Evolutionary conservation across 1,140 invertebrate species (phyloP).

Genomic region (Zeugodacus cucurbitae): DNA sequence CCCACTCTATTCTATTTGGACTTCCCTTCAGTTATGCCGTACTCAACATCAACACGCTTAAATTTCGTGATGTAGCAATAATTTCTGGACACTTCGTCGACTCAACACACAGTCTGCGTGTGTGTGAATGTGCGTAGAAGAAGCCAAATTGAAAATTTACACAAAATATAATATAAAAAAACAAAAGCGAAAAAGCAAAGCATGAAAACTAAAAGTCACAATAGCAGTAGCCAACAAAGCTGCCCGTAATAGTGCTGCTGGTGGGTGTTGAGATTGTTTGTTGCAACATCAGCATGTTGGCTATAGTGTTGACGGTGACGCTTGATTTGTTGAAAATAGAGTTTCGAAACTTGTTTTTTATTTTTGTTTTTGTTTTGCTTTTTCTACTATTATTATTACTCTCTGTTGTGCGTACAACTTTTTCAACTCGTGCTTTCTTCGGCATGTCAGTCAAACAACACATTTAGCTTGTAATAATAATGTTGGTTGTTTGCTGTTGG

Average conservation of each 20-base stretch:
- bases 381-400: not conserved
- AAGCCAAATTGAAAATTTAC: too few species aligned
- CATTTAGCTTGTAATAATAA: not conserved
- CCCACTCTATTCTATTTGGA: not conserved
- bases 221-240: not conserved
- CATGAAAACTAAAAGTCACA: not conserved
- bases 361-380: not conserved
- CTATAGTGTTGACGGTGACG: not conserved
- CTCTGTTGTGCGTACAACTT: not conserved
- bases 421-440: not conserved
- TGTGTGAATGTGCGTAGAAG: not conserved
- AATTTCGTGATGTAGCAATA: not conserved
- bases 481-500: not conserved
- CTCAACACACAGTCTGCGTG: too few species aligned
- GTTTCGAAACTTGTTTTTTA: not conserved
- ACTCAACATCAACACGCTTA: slow-evolving; percentile 3
- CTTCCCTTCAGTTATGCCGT: not conserved
- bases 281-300: slow-evolving; percentile 15
- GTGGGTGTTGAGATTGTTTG: not conserved
- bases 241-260: not conserved
- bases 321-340: slow-evolving; percentile 12
- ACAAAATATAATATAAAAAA: not conserved
- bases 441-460: not conserved
- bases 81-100: not conserved
- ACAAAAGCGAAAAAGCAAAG: not conserved